A percentile compares a stretch with the other conserved stretches of the same genome.
phyloP scores from a whole-genome alignment of 2,797 vertebrate genomes.

The Moxostoma hubbsi region DNA sequence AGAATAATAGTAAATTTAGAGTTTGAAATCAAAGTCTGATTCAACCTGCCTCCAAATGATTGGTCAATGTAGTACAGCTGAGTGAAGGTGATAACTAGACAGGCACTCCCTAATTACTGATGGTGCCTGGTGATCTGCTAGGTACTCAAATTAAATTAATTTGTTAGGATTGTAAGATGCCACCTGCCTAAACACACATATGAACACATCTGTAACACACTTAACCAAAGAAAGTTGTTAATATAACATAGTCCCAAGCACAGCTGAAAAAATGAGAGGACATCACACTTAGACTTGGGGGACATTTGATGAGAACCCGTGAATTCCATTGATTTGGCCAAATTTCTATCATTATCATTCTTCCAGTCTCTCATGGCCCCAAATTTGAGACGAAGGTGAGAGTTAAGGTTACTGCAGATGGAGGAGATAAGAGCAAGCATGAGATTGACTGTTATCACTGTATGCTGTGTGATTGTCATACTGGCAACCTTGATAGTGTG shows the following conservation, averaged over 20 bases:
- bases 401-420: conserved; percentile 39
- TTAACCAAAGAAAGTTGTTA: not conserved
- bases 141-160: not conserved
- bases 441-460: conserved; percentile 27
- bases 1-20: too few relatives aligned
- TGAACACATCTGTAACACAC: not conserved
- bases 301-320: not conserved
- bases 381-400: conserved; percentile 40
- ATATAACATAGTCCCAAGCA: not conserved
- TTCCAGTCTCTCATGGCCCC: conserved; percentile 43
- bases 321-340: not conserved
- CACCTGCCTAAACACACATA: not conserved
- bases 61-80: conserved; percentile 41
- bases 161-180: not conserved
- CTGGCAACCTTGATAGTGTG: conserved; percentile 42
- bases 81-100: conserved; percentile 15
- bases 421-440: conserved; percentile 15
- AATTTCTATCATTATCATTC: not conserved
- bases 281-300: not conserved
- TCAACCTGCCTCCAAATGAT: not conserved
- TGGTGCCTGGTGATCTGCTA: not conserved
- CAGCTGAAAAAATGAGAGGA: not conserved
- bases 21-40: not conserved
- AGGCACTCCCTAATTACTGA: not conserved
- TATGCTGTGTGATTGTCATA: conserved; percentile 43